Conservation (phyloP, 2,113 vertebrate genomes). For the Agelaius tricolor region DNA sequence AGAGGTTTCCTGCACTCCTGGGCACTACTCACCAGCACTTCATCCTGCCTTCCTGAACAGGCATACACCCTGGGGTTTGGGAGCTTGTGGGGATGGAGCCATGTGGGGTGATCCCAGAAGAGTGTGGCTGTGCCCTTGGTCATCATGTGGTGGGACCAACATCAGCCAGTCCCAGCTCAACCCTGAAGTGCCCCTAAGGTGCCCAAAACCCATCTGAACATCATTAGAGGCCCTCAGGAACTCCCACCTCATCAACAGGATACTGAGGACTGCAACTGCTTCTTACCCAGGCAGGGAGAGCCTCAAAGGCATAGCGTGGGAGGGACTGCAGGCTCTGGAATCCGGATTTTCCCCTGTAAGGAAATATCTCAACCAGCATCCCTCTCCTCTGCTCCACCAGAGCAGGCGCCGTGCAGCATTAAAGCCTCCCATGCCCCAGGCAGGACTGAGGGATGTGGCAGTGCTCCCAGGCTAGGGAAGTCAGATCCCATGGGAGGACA, state of each 20-base stretch:
- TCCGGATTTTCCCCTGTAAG: constrained; percentile 25
- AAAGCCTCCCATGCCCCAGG: neutral
- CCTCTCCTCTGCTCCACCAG: neutral
- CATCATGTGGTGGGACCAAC: accelerated
- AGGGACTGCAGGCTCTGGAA: neutral
- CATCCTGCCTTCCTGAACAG: accelerated
- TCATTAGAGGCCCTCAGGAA: accelerated
- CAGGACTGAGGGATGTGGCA: neutral
- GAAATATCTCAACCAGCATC: neutral
- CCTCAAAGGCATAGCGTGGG: neutral
- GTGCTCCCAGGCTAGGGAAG: neutral
- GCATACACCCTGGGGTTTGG: accelerated
- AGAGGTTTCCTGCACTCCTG: neutral
- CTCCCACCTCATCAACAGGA: accelerated
- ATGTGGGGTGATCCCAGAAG: accelerated
- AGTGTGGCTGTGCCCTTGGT: accelerated
- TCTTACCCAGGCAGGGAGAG: neutral
- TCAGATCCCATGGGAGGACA: accelerated
- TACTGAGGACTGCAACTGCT: accelerated
- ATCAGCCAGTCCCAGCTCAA: accelerated
- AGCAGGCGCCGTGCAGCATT: neutral
- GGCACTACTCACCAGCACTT: neutral
- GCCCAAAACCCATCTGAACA: accelerated
- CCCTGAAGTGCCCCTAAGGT: accelerated
- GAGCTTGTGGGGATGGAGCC: neutral